Base-by-base conservation (phyloP, 2,113 vertebrate genomes). In the Ibidorhyncha struthersii region DNA sequence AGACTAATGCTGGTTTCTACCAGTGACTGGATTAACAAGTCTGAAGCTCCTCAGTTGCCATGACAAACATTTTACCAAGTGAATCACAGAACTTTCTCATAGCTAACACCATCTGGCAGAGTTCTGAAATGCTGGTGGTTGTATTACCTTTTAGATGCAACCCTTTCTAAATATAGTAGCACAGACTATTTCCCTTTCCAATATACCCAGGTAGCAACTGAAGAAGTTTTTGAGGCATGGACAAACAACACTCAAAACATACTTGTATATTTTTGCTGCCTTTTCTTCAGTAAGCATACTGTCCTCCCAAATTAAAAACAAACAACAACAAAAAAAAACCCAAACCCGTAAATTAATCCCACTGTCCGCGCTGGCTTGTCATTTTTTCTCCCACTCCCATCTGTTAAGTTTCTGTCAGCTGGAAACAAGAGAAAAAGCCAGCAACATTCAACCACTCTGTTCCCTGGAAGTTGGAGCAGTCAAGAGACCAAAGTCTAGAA, bases 371-470 rank as follows among this genome's bases (percentile, higher is more conserved):
- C 67, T 86, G 55, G 61, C 61, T 93, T 77, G 6, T 87, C 80
- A 80, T 89, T 94, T 94, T 85, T 89, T 73, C 93, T 93, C 96
- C 97, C 63, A 97, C 97, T 95, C 84, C 96, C 97, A 97, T 97
- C 86, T 97, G 97, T 73, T 97, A 86, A 58, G 14, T 89, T 92
- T 81, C 66, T 82, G 74, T 94, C 94, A 95, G 78, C 94, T 97
- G 96, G 86, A 93, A 97, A 85, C 22, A 79, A 87, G 89, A 89
- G 69, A 92, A 89, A 89, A 82, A 93, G 16, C 10, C 66, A 93
- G 47, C 53, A 93, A 79, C 23, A 49, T 80, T 76, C 20, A 95
- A 78, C 10, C 17, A 76, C 49, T 52, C 34, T 67, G 22, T 36
- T 91, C 40, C 30, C 56, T 91, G n/a, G 62, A 92, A 85, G 34